Conservation (phyloP, 2,888 invertebrate genomes). For the Morpho achilles region DNA sequence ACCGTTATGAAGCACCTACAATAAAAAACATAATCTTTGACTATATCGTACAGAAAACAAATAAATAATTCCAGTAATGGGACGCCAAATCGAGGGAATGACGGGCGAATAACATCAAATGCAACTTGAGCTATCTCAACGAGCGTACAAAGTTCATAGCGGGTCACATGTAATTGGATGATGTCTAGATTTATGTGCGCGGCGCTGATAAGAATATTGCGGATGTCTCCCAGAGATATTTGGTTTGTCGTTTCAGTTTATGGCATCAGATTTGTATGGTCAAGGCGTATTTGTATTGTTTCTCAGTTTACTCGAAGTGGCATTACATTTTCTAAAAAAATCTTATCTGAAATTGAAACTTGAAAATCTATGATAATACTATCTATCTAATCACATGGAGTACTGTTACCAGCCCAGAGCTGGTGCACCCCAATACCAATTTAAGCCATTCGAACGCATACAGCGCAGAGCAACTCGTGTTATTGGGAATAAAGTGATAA, state of each 20-base stretch:
- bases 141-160: constrained; percentile 17
- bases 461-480: too few relatives aligned
- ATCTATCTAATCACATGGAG: too few relatives aligned
- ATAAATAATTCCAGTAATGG: constrained; percentile 47
- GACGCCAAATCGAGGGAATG: constrained; percentile 42
- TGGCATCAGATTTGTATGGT: neutral
- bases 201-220: constrained; percentile 23
- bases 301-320: neutral
- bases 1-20: too few relatives aligned
- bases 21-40: constrained; percentile 19
- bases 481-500: too few relatives aligned
- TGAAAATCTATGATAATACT: too few relatives aligned
- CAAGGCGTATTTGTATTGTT: neutral
- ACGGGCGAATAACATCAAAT: constrained; percentile 38
- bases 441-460: too few relatives aligned
- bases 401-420: too few relatives aligned
- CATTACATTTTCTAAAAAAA: too few relatives aligned
- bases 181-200: constrained; percentile 19
- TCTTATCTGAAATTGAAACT: too few relatives aligned
- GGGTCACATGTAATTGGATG: constrained; percentile 26
- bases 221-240: constrained; percentile 17
- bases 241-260: constrained; percentile 18
- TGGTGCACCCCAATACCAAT: too few relatives aligned
- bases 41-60: constrained; percentile 35
- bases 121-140: constrained; percentile 34